phyloP scores from a whole-genome alignment of 2,113 vertebrate species.

The Brachypodius melanocephalos region DNA sequence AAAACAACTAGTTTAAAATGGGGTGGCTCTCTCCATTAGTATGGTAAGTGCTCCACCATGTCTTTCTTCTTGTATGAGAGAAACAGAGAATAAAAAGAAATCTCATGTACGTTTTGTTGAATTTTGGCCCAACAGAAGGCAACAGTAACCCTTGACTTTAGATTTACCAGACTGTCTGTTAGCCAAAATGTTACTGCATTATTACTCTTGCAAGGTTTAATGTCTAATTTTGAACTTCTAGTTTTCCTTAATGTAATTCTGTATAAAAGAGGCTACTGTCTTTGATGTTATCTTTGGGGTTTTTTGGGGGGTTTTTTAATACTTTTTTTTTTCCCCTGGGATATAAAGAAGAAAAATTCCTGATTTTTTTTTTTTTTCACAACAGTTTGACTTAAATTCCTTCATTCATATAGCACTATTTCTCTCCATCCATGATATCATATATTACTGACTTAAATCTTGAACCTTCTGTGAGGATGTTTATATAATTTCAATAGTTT shows the following conservation, averaged over 20 bases:
- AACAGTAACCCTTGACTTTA: background rate
- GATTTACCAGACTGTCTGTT: background rate
- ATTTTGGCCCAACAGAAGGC: background rate
- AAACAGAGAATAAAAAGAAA: background rate
- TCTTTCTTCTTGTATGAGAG: background rate
- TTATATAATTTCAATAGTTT: background rate
- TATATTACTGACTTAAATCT: background rate
- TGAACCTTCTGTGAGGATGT: background rate
- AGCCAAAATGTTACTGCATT: background rate
- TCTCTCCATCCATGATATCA: background rate
- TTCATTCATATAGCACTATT: background rate
- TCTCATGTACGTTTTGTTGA: background rate
- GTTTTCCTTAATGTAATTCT: slow-evolving; percentile 3
- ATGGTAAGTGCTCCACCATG: background rate
- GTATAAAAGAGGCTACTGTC: background rate
- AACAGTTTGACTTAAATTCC: background rate
- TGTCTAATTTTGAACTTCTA: background rate
- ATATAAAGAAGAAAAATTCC: background rate
- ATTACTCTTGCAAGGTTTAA: background rate
- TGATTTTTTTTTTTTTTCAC: background rate
- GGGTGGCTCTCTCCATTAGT: background rate
- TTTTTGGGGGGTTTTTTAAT: background rate
- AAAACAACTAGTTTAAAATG: slow-evolving; percentile 21
- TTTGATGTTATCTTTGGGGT: background rate
- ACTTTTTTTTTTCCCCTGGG: background rate